Conservation (phyloP, 2,113 vertebrate species). For the Sorex fumeus region DNA sequence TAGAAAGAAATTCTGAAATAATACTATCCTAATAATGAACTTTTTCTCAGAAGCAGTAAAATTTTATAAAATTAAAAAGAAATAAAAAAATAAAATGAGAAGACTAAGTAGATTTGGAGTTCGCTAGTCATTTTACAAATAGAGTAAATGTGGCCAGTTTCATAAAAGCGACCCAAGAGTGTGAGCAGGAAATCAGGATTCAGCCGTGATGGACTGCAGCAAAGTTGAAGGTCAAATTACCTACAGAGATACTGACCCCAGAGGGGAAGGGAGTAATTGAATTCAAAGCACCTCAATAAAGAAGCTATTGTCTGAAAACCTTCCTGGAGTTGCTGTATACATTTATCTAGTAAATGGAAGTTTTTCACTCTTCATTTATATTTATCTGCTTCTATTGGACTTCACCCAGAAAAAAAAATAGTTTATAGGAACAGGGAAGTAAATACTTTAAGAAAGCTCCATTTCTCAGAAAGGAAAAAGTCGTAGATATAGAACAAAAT, state of each 20-base stretch:
- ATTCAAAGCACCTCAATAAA: background rate
- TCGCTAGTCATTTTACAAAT: background rate
- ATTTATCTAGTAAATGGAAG: background rate
- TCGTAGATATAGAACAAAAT: slow-evolving; percentile 8
- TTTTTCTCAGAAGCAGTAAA: background rate
- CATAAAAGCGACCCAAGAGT: background rate
- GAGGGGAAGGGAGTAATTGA: background rate
- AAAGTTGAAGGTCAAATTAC: background rate
- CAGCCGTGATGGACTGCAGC: background rate
- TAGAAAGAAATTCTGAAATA: background rate
- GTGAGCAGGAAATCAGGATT: background rate
- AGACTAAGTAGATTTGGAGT: background rate
- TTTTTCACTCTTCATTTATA: background rate
- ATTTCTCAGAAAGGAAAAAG: too few species aligned
- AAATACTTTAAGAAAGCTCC: background rate
- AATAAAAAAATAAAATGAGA: too few species aligned
- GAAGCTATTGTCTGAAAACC: background rate
- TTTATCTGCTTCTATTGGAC: background rate
- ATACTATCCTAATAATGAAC: slow-evolving; percentile 14
- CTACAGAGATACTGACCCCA: background rate
- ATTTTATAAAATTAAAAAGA: background rate
- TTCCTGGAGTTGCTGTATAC: background rate
- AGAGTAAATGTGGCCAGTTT: background rate
- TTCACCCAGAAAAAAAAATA: background rate
- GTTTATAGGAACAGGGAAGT: background rate